Conservation (phyloP, 2,113 vertebrate species). For the Cyanoramphus novaezelandiae region DNA sequence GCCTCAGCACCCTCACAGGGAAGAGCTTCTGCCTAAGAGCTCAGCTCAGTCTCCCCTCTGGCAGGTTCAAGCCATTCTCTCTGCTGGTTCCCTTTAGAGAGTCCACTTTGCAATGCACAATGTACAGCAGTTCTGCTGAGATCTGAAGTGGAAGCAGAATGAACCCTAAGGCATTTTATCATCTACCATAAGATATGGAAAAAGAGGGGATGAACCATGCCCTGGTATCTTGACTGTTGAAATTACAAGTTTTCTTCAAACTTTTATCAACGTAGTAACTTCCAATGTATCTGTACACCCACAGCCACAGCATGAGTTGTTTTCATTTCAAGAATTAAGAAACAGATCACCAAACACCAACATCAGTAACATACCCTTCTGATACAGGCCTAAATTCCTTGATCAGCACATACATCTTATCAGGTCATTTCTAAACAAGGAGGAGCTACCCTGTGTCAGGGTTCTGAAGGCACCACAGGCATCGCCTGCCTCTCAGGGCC, state of each 20-base stretch:
- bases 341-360: not conserved
- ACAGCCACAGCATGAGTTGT: not conserved
- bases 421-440: not conserved
- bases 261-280: not conserved
- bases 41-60: not conserved
- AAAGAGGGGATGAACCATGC: not conserved
- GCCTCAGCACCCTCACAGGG: not conserved
- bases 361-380: not conserved
- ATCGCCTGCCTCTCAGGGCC: not conserved
- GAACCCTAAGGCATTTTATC: not conserved
- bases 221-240: not conserved
- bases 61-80: not conserved
- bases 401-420: accelerated
- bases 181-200: not conserved
- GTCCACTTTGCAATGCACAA: not conserved
- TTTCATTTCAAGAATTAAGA: not conserved
- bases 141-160: not conserved
- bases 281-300: not conserved
- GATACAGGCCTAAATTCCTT: not conserved
- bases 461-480: not conserved
- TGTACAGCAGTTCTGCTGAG: not conserved
- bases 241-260: not conserved
- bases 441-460: not conserved
- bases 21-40: not conserved
- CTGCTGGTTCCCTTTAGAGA: not conserved